These are phyloP conservation scores for Lanistes nyassanus DNA, from an alignment of 1,140 invertebrate genomes.

Conservation along the genomic window DNA sequence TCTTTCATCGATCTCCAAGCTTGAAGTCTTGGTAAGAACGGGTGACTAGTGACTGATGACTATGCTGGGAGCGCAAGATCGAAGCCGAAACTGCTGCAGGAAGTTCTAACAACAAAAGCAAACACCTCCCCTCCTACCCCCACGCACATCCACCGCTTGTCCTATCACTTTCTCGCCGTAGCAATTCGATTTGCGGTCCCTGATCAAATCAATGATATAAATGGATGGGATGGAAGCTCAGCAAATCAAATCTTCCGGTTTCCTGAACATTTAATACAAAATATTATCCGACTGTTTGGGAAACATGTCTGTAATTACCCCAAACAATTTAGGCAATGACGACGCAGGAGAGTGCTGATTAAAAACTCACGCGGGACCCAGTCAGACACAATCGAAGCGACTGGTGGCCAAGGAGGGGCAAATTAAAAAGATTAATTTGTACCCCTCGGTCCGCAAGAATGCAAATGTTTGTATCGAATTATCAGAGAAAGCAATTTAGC, in stretches of 20 bases:
- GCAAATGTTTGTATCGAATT: conserved; percentile 18
- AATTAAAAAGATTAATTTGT: conserved; percentile 1
- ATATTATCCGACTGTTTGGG: conserved; percentile 17
- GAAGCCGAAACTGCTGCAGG: too few relatives aligned
- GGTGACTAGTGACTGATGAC: too few relatives aligned
- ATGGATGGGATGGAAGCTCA: neutral
- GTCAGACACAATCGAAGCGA: conserved; percentile 1
- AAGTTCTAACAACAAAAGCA: too few relatives aligned
- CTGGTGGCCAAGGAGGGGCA: neutral
- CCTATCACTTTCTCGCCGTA: too few relatives aligned
- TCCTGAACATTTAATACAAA: conserved; percentile 11
- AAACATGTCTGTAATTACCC: conserved; percentile 13
- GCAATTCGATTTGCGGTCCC: too few relatives aligned
- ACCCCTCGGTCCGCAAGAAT: neutral
- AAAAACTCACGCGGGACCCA: conserved; percentile 21
- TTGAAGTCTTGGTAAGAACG: too few relatives aligned
- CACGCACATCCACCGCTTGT: too few relatives aligned
- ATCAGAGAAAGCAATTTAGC: conserved; percentile 22
- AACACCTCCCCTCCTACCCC: too few relatives aligned
- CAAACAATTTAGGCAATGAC: conserved; percentile 24
- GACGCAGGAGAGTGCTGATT: conserved; percentile 8
- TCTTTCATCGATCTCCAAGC: too few relatives aligned
- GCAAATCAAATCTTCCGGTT: conserved; percentile 26
- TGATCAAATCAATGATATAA: too few relatives aligned
- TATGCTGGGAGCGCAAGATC: too few relatives aligned